Conservation (phyloP, 2,888 invertebrate species). For the Hermaeophaga mercurialis region DNA sequence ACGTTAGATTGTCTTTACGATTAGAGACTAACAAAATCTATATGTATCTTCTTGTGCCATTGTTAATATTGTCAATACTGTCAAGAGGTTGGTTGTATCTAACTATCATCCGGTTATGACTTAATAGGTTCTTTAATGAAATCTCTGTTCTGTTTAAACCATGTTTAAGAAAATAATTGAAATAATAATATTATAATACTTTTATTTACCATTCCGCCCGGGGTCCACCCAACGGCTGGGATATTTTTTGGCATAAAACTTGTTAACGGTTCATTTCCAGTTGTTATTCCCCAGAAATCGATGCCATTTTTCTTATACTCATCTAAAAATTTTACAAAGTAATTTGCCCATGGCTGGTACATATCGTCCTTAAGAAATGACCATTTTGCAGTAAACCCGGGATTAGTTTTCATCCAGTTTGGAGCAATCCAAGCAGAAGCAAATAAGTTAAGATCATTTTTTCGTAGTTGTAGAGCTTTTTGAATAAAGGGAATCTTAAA, state of each 20-base stretch:
- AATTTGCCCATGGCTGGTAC: conserved; percentile 81
- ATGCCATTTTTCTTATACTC: conserved; percentile 71
- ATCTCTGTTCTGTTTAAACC: too few species aligned
- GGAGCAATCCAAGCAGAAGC: conserved; percentile 63
- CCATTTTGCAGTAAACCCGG: conserved; percentile 49
- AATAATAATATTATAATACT: too few species aligned
- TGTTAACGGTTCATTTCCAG: conserved; percentile 29
- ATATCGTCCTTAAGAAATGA: conserved; percentile 53
- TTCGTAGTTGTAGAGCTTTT: conserved; percentile 42
- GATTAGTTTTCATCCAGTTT: conserved; percentile 61
- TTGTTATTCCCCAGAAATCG: conserved; percentile 74
- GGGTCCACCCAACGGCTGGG: not conserved
- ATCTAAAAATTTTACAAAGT: conserved; percentile 79
- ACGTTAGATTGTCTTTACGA: too few species aligned
- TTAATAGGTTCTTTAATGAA: too few species aligned
- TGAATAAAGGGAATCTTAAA: conserved; percentile 49
- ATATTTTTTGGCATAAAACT: conserved; percentile 18
- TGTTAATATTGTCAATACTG: too few species aligned
- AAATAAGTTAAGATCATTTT: conserved; percentile 60
- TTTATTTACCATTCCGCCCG: not conserved
- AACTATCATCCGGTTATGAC: conserved; percentile 28
- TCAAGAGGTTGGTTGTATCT: too few species aligned
- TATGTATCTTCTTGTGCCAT: too few species aligned
- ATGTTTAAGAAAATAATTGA: too few species aligned
- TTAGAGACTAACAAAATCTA: too few species aligned